phyloP scores from a whole-genome alignment of 2,113 vertebrate species.

The Tenebrosternarchus preto region DNA sequence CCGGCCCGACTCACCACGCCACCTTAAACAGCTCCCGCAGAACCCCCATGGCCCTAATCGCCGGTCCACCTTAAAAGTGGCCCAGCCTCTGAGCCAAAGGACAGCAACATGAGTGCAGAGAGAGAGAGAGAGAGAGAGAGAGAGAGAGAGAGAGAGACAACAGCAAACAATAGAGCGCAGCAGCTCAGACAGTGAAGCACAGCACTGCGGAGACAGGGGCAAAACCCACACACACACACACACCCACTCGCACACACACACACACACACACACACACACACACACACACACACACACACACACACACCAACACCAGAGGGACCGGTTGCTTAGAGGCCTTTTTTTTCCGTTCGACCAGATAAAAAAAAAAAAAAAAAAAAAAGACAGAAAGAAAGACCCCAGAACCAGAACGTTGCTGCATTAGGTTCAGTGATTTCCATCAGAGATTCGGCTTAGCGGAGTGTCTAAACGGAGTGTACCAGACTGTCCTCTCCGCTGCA shows the following conservation, averaged over 20 bases:
- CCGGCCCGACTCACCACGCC: slow-evolving; percentile 18
- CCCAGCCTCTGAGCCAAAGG: slow-evolving; percentile 40
- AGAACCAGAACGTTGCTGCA: no score
- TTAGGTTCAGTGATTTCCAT: no score
- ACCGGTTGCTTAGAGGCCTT: not conserved
- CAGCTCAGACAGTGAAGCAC: slow-evolving; percentile 46
- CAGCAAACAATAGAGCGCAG: slow-evolving; percentile 50
- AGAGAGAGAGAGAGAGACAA: slow-evolving; percentile 2
- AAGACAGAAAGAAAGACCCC: not conserved
- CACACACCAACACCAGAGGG: slow-evolving; percentile 12
- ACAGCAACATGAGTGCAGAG: slow-evolving; percentile 43
- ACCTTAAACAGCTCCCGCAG: slow-evolving; percentile 39
- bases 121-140: slow-evolving; percentile 10
- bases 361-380: not conserved
- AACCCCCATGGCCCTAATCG: slow-evolving; percentile 4
- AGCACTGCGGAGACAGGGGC: slow-evolving; percentile 44
- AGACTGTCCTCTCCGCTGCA: no score
- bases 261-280: slow-evolving; percentile 22
- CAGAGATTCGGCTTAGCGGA: no score
- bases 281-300: not conserved
- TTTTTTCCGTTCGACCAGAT: not conserved
- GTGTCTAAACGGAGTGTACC: no score
- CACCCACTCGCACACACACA: slow-evolving; percentile 22
- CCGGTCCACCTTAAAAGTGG: slow-evolving; percentile 43
- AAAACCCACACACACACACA: slow-evolving; percentile 37